These are phyloP conservation scores for Anastrepha ludens DNA, from an alignment of 1,140 invertebrate genomes.

Conservation along the genomic window DNA sequence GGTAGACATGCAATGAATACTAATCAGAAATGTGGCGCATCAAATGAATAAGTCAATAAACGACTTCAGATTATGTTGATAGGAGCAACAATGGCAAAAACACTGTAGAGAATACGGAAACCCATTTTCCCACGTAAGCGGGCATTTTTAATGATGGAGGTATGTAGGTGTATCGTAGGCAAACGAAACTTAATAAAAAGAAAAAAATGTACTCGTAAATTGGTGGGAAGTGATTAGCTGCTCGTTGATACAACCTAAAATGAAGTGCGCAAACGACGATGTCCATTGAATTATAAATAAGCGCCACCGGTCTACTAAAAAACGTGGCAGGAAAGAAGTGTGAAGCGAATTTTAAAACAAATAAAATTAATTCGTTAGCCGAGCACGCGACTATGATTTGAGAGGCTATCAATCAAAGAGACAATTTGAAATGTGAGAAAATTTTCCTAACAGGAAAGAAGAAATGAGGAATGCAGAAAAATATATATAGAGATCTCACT, in stretches of 20 bases:
- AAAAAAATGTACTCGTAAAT: neutral
- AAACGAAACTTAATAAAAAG: neutral
- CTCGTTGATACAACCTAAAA: neutral
- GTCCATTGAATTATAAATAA: slow-evolving; percentile 14
- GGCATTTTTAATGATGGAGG: neutral
- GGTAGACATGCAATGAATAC: neutral
- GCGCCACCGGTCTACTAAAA: neutral
- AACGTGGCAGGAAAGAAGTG: neutral
- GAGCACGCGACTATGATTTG: neutral
- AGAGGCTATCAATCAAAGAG: neutral
- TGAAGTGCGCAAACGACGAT: neutral
- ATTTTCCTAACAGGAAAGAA: too few relatives aligned
- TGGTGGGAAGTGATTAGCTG: neutral
- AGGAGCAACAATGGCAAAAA: neutral
- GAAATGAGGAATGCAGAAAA: too few relatives aligned
- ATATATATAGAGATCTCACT: too few relatives aligned
- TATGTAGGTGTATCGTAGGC: neutral
- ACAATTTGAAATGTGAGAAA: too few relatives aligned
- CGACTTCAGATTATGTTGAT: slow-evolving; percentile 9
- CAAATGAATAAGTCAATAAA: neutral
- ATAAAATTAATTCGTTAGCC: neutral
- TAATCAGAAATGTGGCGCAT: slow-evolving; percentile 34
- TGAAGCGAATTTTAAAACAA: neutral
- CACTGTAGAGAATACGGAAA: slow-evolving; percentile 27
- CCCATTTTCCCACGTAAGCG: slow-evolving; percentile 1